These are phyloP conservation scores for Tiphia femorata DNA, from an alignment of 2,888 invertebrate genomes.

Conservation along the genomic window DNA sequence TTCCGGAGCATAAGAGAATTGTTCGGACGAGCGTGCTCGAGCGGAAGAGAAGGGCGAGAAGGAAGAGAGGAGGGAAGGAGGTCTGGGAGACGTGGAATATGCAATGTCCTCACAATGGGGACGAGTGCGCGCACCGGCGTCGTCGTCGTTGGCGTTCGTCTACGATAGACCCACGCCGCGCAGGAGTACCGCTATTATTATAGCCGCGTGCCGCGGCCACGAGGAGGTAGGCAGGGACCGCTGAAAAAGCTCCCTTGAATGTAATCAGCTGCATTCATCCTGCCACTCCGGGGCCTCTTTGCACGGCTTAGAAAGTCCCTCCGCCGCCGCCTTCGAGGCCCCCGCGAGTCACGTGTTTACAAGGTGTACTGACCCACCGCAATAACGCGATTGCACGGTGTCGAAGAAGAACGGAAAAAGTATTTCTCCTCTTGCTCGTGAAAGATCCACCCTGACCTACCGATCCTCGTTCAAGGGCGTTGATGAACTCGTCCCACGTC, in stretches of 20 bases:
- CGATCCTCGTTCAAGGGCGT: neutral
- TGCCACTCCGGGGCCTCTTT: slow-evolving; percentile 38
- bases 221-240: slow-evolving; percentile 22
- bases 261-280: slow-evolving; percentile 49
- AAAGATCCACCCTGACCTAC: neutral
- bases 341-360: slow-evolving; percentile 25
- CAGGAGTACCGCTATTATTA: neutral
- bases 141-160: too few relatives aligned
- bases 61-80: too few relatives aligned
- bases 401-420: slow-evolving; percentile 33
- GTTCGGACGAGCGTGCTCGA: too few relatives aligned
- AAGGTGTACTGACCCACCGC: slow-evolving; percentile 42
- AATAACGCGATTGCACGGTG: slow-evolving; percentile 33
- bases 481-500: too few relatives aligned
- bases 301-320: slow-evolving; percentile 7
- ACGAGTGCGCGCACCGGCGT: too few relatives aligned
- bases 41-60: too few relatives aligned
- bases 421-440: too few relatives aligned
- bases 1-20: too few relatives aligned
- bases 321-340: slow-evolving; percentile 22
- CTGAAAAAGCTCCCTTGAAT: slow-evolving; percentile 41
- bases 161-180: neutral
- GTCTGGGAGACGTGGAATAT: too few relatives aligned
- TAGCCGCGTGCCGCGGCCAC: neutral
- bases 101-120: too few relatives aligned